Conservation (phyloP, 1,140 invertebrate species). For the Sycophaga agraensis region DNA sequence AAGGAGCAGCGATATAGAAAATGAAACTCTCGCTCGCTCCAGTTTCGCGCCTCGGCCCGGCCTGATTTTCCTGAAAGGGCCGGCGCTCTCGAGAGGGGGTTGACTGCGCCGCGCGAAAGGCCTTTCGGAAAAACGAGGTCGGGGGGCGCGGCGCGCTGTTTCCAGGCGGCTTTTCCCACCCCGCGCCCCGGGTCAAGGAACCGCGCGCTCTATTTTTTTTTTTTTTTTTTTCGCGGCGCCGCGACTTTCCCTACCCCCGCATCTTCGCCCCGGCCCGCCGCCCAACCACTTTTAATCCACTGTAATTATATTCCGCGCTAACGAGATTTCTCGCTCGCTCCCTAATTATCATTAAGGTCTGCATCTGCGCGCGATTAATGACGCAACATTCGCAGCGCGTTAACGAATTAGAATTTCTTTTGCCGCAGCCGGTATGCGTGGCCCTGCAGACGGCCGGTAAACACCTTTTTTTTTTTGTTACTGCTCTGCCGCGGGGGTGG, state of each 20-base stretch:
- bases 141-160: neutral
- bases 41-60: no score
- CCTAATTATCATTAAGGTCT: neutral
- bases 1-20: no score
- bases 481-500: no score
- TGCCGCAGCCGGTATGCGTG: no score
- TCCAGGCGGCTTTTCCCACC: neutral
- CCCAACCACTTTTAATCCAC: neutral
- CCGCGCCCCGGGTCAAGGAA: neutral
- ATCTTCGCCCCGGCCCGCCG: no score
- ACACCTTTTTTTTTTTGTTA: no score
- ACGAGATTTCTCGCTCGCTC: neutral
- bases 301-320: neutral
- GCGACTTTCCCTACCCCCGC: neutral
- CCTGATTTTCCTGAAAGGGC: no score
- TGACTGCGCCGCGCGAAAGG: neutral
- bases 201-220: neutral
- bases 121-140: constrained; percentile 22
- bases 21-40: no score
- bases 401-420: no score
- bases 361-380: neutral
- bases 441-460: no score
- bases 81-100: no score
- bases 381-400: no score
- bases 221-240: neutral